Percentiles rank a stretch among this genome's conserved stretches.
Conservation (phyloP, 2,113 vertebrate genomes). For the Cottus gobio region DNA sequence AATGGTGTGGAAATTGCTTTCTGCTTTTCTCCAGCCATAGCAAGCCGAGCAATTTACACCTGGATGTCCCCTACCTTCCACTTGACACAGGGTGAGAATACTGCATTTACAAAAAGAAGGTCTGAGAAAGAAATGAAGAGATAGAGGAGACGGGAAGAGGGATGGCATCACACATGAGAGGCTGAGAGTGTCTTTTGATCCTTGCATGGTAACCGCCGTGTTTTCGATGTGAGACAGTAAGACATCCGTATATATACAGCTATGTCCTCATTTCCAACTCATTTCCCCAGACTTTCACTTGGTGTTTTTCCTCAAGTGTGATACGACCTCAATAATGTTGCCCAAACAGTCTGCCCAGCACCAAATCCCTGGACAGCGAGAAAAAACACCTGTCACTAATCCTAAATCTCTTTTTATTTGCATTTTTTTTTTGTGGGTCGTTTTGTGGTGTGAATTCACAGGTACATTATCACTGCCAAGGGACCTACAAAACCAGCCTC, state of each 20-base stretch:
- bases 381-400: conserved; percentile 59
- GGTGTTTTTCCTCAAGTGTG: conserved; percentile 31
- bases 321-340: conserved; percentile 53
- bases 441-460: conserved; percentile 53
- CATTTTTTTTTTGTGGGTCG: conserved; percentile 26
- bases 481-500: conserved; percentile 37
- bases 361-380: conserved; percentile 32
- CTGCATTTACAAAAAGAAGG: conserved; percentile 60
- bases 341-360: conserved; percentile 50
- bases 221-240: background rate
- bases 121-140: conserved; percentile 16
- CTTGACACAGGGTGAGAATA: conserved; percentile 68
- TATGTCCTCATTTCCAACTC: conserved; percentile 32
- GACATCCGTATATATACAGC: conserved; percentile 4
- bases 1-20: conserved; percentile 83
- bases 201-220: background rate
- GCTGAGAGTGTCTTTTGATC: background rate
- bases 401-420: conserved; percentile 26
- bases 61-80: conserved; percentile 66
- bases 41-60: conserved; percentile 80
- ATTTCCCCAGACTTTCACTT: conserved; percentile 47
- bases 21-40: conserved; percentile 67
- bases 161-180: conserved; percentile 24
- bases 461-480: conserved; percentile 36
- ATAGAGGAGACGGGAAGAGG: conserved; percentile 15